Evolutionary conservation across 2,888 invertebrate species (phyloP).

Genomic region (Hylaea fasciaria): DNA sequence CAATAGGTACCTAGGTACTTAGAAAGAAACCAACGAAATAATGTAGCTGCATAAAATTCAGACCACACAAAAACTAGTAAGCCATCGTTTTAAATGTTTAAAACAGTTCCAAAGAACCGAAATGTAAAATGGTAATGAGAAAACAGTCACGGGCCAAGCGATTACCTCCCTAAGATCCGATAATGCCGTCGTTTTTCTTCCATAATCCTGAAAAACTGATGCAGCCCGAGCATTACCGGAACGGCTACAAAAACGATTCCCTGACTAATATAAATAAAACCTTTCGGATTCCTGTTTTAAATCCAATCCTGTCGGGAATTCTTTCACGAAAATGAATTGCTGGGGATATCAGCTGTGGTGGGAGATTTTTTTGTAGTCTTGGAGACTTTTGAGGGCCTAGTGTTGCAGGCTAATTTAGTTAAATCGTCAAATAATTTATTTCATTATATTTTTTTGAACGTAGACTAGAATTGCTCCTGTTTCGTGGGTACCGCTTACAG

Average conservation of each 20-base stretch:
- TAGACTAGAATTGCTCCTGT: too few species aligned
- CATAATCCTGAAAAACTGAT: conserved; percentile 80
- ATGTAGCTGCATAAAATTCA: background rate
- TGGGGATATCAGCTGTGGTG: conserved; percentile 9
- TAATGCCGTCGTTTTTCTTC: conserved; percentile 79
- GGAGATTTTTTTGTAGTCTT: conserved; percentile 3
- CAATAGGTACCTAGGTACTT: too few species aligned
- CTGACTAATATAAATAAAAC: conserved; percentile 70
- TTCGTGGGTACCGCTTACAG: too few species aligned
- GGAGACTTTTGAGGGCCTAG: background rate
- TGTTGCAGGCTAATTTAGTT: background rate
- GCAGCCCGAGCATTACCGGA: conserved; percentile 62
- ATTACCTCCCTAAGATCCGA: conserved; percentile 77
- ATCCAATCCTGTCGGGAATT: conserved; percentile 54
- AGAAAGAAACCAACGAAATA: too few species aligned
- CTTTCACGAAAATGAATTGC: conserved; percentile 44
- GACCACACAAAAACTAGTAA: conserved; percentile 12
- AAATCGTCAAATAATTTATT: too few species aligned
- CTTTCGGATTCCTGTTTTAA: conserved; percentile 61
- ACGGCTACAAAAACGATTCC: conserved; percentile 64
- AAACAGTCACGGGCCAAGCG: conserved; percentile 65
- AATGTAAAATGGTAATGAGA: conserved; percentile 72
- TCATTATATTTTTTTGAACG: too few species aligned
- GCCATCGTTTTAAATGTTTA: conserved; percentile 23
- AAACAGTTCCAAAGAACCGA: conserved; percentile 46